Evolutionary conservation across 2,797 vertebrate species (phyloP).

Genomic region (Lepilemur septentrionalis): DNA sequence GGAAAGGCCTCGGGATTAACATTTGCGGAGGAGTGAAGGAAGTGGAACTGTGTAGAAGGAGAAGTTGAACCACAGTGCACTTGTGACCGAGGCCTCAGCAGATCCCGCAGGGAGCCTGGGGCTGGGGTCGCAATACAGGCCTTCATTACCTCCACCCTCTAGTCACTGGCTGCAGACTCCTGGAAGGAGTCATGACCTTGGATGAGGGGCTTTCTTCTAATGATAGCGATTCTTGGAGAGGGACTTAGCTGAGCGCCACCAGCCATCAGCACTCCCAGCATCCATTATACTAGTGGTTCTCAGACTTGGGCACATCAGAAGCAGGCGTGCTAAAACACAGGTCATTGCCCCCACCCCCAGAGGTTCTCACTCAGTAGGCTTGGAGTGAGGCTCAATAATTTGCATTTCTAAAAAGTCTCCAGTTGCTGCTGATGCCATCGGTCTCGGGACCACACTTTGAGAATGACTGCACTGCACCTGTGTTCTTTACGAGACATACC

Average conservation of each 20-base stretch:
- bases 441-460: background rate
- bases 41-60: background rate
- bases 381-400: background rate
- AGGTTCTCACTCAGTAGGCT: background rate
- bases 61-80: background rate
- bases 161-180: too few species aligned
- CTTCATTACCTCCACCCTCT: background rate
- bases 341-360: fast-evolving
- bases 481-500: background rate
- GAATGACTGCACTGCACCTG: background rate
- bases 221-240: background rate
- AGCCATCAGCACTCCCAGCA: background rate
- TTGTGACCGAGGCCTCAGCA: background rate
- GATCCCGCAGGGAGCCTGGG: background rate
- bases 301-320: background rate
- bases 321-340: background rate
- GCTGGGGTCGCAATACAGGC: background rate
- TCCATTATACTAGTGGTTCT: background rate
- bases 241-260: background rate
- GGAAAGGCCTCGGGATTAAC: background rate
- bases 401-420: background rate
- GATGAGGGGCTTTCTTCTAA: background rate
- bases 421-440: background rate
- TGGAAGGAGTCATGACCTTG: background rate
- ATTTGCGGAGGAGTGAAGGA: background rate